Evolutionary conservation across 2,888 invertebrate species (phyloP), one percentile per base, ranked within the genome.

Genomic region (Thumatha senex): DNA sequence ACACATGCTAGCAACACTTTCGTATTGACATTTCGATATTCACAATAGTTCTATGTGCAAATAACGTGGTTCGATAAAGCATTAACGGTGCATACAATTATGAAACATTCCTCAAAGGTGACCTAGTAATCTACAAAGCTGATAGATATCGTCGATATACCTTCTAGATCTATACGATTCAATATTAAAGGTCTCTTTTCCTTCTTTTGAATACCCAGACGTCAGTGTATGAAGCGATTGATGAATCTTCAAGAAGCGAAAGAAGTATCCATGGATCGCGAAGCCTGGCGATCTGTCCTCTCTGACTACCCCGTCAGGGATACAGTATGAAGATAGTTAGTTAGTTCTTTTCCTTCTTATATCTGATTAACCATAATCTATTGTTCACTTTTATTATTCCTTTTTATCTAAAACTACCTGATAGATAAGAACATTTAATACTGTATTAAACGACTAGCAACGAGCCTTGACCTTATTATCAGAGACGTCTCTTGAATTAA

Each of bases 21-120:
- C 10, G 14, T 34, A 35, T 43, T 43, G 34, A 43, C 33, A 43
- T 43, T 35, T 35, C 11, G 13, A 35, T 24, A 44, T 11, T 39
- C 34, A 43, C 41, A 36, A 36, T 56, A 49, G 42, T 49, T 35
- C 31, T 56, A 36, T 61, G 49, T 56, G 43, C 48, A 61, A 61
- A 61, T 49, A 59, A 47, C 36, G 41, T 48, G 54, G 0, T 40
- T 43, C 45, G 55, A 60, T 67, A 55, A 51, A 46, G 53, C 52
- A 45, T 30, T 38, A 29, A 45, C 36, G 29, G 30, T 13, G 34
- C 34, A 31, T n/a, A n/a, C 43, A 54, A 54, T 56, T 62, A 53
- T 59, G 59, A 49, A 62, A 59, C 53, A 66, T 62, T 62, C 44
- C 30, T 42, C n/a, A 59, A 56, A 59, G 67, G 67, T 60, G 55